Percentiles rank a stretch among this genome's conserved stretches.
Evolutionary conservation across 2,888 invertebrate genomes (phyloP).

Genomic region (Linyphia triangularis): DNA sequence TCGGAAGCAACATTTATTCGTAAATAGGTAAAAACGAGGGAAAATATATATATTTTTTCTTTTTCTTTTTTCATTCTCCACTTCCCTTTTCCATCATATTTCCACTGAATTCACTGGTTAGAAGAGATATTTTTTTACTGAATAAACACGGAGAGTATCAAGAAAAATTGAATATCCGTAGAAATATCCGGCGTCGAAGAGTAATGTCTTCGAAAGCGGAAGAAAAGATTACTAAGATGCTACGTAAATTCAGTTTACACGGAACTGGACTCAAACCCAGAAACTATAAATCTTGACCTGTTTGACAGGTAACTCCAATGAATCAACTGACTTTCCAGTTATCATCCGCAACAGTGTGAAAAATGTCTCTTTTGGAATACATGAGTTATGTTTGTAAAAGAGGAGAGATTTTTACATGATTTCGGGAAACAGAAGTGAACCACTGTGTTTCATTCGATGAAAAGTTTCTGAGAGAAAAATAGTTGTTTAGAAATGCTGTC

Average conservation of each 20-base stretch:
- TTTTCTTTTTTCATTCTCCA: background rate
- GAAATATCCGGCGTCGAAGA: slow-evolving; percentile 38
- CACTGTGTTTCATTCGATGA: slow-evolving; percentile 39
- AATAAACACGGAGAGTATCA: slow-evolving; percentile 33
- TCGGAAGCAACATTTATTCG: background rate
- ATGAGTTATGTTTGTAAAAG: slow-evolving; percentile 54
- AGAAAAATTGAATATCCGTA: slow-evolving; percentile 25
- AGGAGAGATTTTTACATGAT: slow-evolving; percentile 58
- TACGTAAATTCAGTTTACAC: slow-evolving; percentile 59
- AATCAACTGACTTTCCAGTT: slow-evolving; percentile 62
- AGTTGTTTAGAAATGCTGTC: slow-evolving; percentile 19
- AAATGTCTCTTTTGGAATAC: slow-evolving; percentile 51
- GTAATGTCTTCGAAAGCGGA: slow-evolving; percentile 23
- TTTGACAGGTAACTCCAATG: slow-evolving; percentile 60
- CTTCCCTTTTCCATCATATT: background rate
- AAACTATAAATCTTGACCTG: slow-evolving; percentile 65
- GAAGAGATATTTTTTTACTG: slow-evolving; percentile 41
- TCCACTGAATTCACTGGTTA: slow-evolving; percentile 4
- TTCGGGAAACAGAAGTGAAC: slow-evolving; percentile 38
- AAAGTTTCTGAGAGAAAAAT: slow-evolving; percentile 45
- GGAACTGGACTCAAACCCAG: slow-evolving; percentile 47
- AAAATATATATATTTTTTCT: slow-evolving; percentile 5
- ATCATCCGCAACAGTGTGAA: slow-evolving; percentile 60
- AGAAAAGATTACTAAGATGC: slow-evolving; percentile 60
- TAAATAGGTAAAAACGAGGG: slow-evolving; percentile 29